Evolutionary conservation across 1,140 invertebrate species (phyloP), one percentile per base, ranked within the genome.

Genomic region (Whitmania pigra): DNA sequence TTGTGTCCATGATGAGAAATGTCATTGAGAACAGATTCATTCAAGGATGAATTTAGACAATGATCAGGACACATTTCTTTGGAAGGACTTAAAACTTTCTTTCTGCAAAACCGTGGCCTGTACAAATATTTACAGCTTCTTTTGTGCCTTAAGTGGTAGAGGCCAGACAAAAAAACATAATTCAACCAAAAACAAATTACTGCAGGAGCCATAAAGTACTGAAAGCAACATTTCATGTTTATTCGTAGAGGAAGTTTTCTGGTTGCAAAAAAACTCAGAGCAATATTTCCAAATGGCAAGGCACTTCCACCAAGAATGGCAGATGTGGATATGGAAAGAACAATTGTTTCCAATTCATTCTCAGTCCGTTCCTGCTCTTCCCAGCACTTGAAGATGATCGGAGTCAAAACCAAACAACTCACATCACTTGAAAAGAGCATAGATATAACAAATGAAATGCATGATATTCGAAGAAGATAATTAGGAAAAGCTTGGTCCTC

Each of bases 381-480:
- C 67, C 67, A 68, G 27, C 67, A 68, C n/a, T 68, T 68, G 31
- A 68, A 40, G n/a, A 68, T 22, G 25, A 68, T 36, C n/a, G 67
- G 67, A 5, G 67, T 68, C 6, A 68, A n/a, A 18, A 68, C 40
- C n/a, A 68, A 7, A 6, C 29, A 29, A 27, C 29, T 40, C n/a
- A 29, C 5, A n/a, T 68, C 67, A 36, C 67, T 68, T 68, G 67
- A 36, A 40, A 68, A 68, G n/a, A 68, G 27, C 29, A 40, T n/a
- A n/a, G 67, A 29, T 25, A 68, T 17, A 36, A 68, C 15, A 17
- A 68, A 68, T 7, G 31, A 29, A 40, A 68, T n/a, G 20, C 22
- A 29, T 22, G 29, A 27, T 36, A 36, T 27, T 27, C 67, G 5
- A 25, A 68, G 31, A n/a, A 68, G 67, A 36, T 36, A 68, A 36